Base-by-base conservation (phyloP, 2,797 vertebrate genomes). In the Clarias laeviceps region DNA sequence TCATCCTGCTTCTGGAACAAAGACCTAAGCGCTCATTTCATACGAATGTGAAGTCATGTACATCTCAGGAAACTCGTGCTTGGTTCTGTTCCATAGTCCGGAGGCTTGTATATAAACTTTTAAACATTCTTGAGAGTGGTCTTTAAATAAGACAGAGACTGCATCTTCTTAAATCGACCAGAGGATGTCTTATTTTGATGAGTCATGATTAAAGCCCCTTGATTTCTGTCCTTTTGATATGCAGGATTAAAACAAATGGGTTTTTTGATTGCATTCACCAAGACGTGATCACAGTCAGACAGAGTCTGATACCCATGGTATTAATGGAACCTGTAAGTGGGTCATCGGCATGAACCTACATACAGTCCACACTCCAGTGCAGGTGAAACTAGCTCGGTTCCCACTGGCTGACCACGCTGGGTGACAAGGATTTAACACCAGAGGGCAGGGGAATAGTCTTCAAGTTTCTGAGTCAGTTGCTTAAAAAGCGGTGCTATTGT, bases 281-380 rank as follows among this genome's bases (percentile, higher is more conserved):
- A 15, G 57, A n/a, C 27, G 6, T 45, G 59, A 94, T 93, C 93
- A 90, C 91, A 93, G 92, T 89, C 92, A 91, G 91, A 92, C 92
- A 76, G 50, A n/a, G 68, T 14, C 18, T n/a, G 85, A 86, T 90
- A 88, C 90, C 76, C 73, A 88, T 87, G 90, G 91, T 89, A 91
- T 91, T 88, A 89, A 91, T 88, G 88, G 90, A 89, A 90, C 88
- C 89, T 76, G 85, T 91, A 94, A 94, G 87, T 94, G 93, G 94
- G 93, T 94, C 93, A 92, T 87, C 84, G 66, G 24, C 64, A 86
- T 92, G 91, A 92, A 93, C 89, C 91, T 90, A 91, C 83, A 87
- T 87, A 72, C 79, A 68, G 68, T 37, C 82, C 40, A 32, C n/a
- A 66, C 68, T 80, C 68, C 77, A 17, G 0, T 11, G 65, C 83